Evolutionary conservation across 2,797 vertebrate genomes (phyloP), one percentile per base, ranked within the genome.

Genomic region (Manis pentadactyla): DNA sequence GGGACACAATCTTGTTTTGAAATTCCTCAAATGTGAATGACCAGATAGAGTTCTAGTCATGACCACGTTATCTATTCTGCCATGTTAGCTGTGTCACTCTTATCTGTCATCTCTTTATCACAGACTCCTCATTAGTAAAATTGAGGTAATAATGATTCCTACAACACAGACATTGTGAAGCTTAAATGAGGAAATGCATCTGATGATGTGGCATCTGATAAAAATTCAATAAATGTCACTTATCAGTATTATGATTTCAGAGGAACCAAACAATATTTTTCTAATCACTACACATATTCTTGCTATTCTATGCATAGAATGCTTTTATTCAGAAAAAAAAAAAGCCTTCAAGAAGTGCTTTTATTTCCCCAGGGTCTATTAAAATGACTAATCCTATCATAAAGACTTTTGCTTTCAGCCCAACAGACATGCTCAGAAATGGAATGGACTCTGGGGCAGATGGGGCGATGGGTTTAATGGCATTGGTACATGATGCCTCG

Each of bases 371-470:
- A 55, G 64, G 63, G 82, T 57, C 69, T 88, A 81, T 91, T 87
- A 92, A 93, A 94, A 49, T 68, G 12, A 92, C 88, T 83, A 81
- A 19, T 84, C 12, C 17, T 74, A 68, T 90, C 92, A 93, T 59
- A 55, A 93, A 96, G 64, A 86, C 31, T 86, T 95, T 89, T 89
- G 25, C 49, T 84, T 95, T 97, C 57, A 89, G 39, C 23, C 19
- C 81, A 82, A 69, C 23, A 93, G 84, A 84, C 27, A 61, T 78
- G 39, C 31, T 97, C 23, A 79, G 74, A 90, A 92, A 82, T 27
- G 23, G 57, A 75, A 34, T 0, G 37, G 51, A 55, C 29, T 87
- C 51, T 71, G n/a, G 27, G 46, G 46, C 34, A 63, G 69, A 34
- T 14, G n/a, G 51, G 9, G 0, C 57, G 61, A 2, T 42, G n/a